Evolutionary conservation across 2,888 invertebrate species (phyloP).

Genomic region (Amphipoea lucens): DNA sequence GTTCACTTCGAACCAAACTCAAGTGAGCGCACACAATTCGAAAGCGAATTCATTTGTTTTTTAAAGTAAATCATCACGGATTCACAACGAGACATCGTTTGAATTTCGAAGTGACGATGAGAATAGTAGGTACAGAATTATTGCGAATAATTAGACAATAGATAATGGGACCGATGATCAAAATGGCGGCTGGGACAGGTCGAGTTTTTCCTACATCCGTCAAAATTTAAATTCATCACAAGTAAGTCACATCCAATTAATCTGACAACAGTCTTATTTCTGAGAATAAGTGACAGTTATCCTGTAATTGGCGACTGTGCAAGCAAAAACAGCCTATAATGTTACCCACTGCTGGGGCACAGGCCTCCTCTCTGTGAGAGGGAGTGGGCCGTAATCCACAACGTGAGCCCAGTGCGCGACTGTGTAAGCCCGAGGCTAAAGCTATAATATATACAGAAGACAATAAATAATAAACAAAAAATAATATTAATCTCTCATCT

Average conservation of each 20-base stretch:
- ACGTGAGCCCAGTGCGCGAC: no score
- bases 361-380: no score
- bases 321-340: not conserved
- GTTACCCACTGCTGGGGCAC: not conserved
- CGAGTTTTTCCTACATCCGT: not conserved
- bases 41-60: conserved; percentile 33
- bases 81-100: not conserved
- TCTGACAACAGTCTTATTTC: not conserved
- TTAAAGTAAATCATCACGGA: conserved; percentile 6
- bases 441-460: no score
- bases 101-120: not conserved
- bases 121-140: not conserved
- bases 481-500: not conserved
- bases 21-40: conserved; percentile 19
- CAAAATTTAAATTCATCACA: not conserved
- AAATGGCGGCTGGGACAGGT: not conserved
- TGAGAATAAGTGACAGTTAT: no score
- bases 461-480: not conserved
- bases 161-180: accelerated
- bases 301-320: not conserved
- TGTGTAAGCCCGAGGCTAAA: not conserved
- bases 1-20: not conserved
- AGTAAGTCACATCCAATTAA: no score
- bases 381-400: no score
- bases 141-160: not conserved